Evolutionary conservation across 2,797 vertebrate genomes (phyloP), one percentile per base, ranked within the genome.

Genomic region (Arremon brunneinucha): DNA sequence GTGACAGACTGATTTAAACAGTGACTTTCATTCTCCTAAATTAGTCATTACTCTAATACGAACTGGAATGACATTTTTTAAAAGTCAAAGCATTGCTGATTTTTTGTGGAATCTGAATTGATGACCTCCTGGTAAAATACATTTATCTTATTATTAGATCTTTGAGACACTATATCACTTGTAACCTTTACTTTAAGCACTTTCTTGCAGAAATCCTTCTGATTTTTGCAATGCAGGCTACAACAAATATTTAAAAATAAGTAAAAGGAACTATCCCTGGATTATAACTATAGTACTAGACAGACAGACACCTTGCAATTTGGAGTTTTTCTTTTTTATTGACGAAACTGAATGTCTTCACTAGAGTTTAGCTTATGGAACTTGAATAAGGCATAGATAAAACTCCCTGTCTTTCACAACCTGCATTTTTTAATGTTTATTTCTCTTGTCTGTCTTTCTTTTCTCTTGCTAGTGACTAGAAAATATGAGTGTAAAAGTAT

Each of bases 41-140:
- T 83, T 81, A 92, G 72, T 53, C 82, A 75, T 85, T 89, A 72
- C 47, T 86, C 55, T 83, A 93, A 89, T 82, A 62, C 15, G 69
- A 90, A 55, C 44, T 34, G 20, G 80, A 95, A 88, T 78, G 55
- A 78, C 26, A 35, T 89, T 93, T 95, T 90, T 93, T 80, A 91
- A 78, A 95, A 96, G 85, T 88, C 77, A 93, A 93, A 93, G 43
- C 41, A 39, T 81, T 90, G 81, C 55, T 92, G 59, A 52, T 82
- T 92, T 94, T 96, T 93, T 43, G 39, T 89, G 52, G 87, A 92
- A 84, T 79, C 43, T 76, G 55, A 90, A 89, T 70, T 82, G 90
- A 87, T 87, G 81, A 56, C 41, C 50, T 82, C 63, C 52, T 72
- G 26, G 43, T 84, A 79, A 93, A 95, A 93, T 71, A 32, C 30